Conservation (phyloP, 1,140 invertebrate genomes). For the Cydia pomonella region DNA sequence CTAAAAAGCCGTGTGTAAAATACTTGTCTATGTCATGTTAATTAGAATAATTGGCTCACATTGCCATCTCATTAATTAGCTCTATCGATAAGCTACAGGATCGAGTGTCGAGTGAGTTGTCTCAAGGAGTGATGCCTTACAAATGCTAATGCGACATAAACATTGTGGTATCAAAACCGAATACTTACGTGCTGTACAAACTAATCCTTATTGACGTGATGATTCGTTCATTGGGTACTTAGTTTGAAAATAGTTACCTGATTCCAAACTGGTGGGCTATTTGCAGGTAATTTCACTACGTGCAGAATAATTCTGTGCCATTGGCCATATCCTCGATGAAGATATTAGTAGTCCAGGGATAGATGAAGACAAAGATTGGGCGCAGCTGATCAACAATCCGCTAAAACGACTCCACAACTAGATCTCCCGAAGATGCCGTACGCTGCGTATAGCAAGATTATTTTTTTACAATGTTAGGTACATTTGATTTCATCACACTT, state of each 20-base stretch:
- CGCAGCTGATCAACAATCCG: too few relatives aligned
- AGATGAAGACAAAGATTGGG: too few relatives aligned
- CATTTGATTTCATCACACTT: too few relatives aligned
- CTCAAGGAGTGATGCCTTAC: conserved; percentile 59
- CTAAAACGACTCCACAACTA: too few relatives aligned
- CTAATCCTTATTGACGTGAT: conserved; percentile 10
- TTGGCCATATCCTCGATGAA: too few relatives aligned
- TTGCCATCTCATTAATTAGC: conserved; percentile 9
- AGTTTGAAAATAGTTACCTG: neutral
- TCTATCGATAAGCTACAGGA: conserved; percentile 35
- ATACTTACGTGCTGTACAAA: conserved; percentile 29
- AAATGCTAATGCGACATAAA: conserved; percentile 59
- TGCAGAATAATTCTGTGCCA: too few relatives aligned
- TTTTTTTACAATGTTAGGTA: too few relatives aligned
- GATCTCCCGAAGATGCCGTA: too few relatives aligned
- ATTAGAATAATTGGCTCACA: conserved; percentile 31
- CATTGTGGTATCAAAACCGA: conserved; percentile 55
- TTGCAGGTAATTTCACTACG: too few relatives aligned
- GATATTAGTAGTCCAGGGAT: too few relatives aligned
- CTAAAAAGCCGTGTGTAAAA: neutral
- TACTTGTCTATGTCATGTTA: conserved; percentile 2
- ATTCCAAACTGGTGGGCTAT: too few relatives aligned
- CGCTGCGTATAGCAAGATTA: too few relatives aligned
- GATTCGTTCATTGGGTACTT: conserved; percentile 2
- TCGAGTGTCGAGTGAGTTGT: conserved; percentile 53